A percentile compares a stretch with the other conserved stretches of the same genome.
phyloP scores from a whole-genome alignment of 1,140 invertebrate species.

The Brachionus rotundiformis region DNA sequence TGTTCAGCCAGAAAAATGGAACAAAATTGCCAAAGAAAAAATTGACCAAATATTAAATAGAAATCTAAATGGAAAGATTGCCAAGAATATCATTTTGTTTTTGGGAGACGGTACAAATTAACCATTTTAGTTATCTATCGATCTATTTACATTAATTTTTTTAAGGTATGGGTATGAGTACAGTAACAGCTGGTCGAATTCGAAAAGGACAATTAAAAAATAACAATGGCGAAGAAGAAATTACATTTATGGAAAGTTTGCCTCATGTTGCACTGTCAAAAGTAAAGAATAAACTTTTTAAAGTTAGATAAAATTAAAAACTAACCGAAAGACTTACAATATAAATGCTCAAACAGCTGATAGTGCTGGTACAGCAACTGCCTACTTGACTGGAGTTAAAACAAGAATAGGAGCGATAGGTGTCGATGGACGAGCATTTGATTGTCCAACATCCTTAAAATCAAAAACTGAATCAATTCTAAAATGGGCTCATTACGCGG shows the following conservation, averaged over 20 bases:
- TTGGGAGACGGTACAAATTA: constrained; percentile 79
- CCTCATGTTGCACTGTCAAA: constrained; percentile 53
- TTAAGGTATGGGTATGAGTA: constrained; percentile 77
- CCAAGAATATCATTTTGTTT: constrained; percentile 87
- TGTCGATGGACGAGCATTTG: constrained; percentile 68
- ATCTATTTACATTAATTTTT: background rate
- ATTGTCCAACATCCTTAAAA: constrained; percentile 33
- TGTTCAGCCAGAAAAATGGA: constrained; percentile 34
- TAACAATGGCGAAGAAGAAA: constrained; percentile 69
- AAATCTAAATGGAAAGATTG: constrained; percentile 60
- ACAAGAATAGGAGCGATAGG: constrained; percentile 77
- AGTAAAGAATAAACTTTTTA: constrained; percentile 58
- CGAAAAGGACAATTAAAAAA: constrained; percentile 69
- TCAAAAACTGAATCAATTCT: constrained; percentile 17
- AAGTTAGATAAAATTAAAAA: constrained; percentile 71
- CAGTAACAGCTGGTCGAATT: constrained; percentile 81
- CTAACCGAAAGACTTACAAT: constrained; percentile 80
- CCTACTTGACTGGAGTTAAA: constrained; percentile 81
- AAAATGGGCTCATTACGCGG: constrained; percentile 17
- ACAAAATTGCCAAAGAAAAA: background rate
- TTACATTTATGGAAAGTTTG: constrained; percentile 40
- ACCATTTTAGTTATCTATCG: too few species aligned
- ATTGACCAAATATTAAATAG: constrained; percentile 18
- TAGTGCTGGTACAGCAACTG: constrained; percentile 83
- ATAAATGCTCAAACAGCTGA: constrained; percentile 83